A percentile compares a stretch with the other conserved stretches of the same genome.
Evolutionary conservation across 64 coral and sea anemone species (phyloP).

Genomic region (Porites lutea): DNA sequence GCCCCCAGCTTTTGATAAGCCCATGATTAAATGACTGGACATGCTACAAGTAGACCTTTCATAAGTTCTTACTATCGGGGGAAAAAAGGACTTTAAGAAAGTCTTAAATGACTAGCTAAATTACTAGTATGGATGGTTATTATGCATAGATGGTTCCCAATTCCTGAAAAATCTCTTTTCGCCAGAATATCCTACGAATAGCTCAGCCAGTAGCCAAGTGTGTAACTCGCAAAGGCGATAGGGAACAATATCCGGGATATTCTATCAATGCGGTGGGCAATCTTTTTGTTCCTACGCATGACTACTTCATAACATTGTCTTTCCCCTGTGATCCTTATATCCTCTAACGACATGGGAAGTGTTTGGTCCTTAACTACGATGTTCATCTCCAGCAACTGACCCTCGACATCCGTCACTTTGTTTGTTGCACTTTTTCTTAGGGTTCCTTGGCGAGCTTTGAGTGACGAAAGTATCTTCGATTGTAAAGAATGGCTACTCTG

Average conservation of each 20-base stretch:
- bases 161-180: too few species aligned
- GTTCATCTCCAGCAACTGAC: background rate
- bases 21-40: too few species aligned
- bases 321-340: background rate
- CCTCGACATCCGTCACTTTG: too few species aligned
- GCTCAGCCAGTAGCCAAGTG: background rate
- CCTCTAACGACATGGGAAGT: slow-evolving; percentile 6
- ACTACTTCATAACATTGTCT: background rate
- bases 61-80: too few species aligned
- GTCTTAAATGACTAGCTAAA: too few species aligned
- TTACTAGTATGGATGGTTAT: too few species aligned
- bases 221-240: background rate
- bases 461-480: background rate
- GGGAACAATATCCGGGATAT: slow-evolving; percentile 17
- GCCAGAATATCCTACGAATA: background rate
- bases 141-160: too few species aligned
- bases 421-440: too few species aligned
- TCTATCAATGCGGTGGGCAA: background rate
- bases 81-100: too few species aligned
- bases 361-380: background rate
- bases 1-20: too few species aligned
- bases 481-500: background rate
- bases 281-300: background rate
- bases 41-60: too few species aligned
- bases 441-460: background rate